Conservation (phyloP, 1,140 invertebrate species). For the Rhizoglyphus robini region DNA sequence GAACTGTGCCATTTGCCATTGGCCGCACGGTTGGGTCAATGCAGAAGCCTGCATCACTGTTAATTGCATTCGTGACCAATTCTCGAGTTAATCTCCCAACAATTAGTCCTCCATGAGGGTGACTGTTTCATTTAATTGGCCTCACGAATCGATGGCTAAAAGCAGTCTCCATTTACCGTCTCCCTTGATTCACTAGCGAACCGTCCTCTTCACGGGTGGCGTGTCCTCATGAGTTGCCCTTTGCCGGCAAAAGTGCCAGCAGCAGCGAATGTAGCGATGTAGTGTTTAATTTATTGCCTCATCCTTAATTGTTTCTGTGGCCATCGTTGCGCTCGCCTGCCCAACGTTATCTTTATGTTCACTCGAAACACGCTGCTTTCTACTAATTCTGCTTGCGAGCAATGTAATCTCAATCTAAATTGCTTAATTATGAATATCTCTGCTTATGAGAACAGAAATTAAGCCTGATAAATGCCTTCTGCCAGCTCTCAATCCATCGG, state of each 20-base stretch:
- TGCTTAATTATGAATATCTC: constrained; percentile 13
- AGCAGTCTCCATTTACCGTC: no score
- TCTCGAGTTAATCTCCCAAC: constrained; percentile 1
- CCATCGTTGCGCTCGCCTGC: not conserved
- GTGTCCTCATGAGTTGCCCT: constrained; percentile 3
- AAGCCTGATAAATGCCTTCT: constrained; percentile 11
- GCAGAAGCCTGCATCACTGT: constrained; percentile 2
- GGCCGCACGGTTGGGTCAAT: no score
- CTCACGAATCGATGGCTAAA: no score
- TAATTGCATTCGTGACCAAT: constrained; percentile 15
- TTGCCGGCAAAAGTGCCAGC: no score
- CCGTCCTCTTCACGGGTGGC: constrained; percentile 5
- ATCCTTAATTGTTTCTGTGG: constrained; percentile 8
- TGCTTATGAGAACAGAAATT: constrained; percentile 5
- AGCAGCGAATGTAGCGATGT: no score
- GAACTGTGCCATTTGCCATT: no score
- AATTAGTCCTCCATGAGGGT: no score
- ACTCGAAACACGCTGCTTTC: not conserved
- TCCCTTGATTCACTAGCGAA: no score
- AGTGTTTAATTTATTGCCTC: constrained; percentile 12
- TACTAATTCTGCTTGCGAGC: constrained; percentile 1
- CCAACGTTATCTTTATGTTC: not conserved
- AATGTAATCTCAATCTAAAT: constrained; percentile 11
- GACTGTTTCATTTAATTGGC: no score
- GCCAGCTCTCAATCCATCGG: not conserved